Percentiles rank a stretch among this genome's conserved stretches.
Conservation (phyloP, 1,140 invertebrate genomes). For the Bombus polaris region DNA sequence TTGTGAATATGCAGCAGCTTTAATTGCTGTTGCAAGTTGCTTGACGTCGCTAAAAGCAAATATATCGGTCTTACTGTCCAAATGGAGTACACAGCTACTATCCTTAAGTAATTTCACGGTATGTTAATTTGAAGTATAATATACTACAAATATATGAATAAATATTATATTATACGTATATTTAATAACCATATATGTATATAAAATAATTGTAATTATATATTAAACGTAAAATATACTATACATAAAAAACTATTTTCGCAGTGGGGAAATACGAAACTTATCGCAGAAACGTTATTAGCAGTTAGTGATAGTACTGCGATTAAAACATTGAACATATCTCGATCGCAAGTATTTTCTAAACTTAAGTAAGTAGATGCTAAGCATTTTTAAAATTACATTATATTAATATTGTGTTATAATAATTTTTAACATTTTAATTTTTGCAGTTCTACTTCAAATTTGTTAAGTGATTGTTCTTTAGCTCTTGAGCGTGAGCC, state of each 20-base stretch:
- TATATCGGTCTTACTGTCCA: conserved; percentile 70
- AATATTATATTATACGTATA: conserved; percentile 2
- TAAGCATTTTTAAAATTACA: neutral
- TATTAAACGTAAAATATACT: neutral
- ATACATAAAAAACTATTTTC: conserved; percentile 48
- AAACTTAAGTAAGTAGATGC: conserved; percentile 68
- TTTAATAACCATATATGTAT: neutral
- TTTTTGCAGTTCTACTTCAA: conserved; percentile 74
- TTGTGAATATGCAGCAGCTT: conserved; percentile 75
- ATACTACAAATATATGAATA: conserved; percentile 3
- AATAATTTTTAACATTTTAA: conserved; percentile 10
- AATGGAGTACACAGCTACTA: conserved; percentile 78
- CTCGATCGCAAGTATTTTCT: conserved; percentile 69
- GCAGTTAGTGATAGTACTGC: conserved; percentile 60
- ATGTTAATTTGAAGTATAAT: conserved; percentile 44
- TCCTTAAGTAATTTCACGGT: conserved; percentile 72
- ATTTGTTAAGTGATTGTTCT: conserved; percentile 72
- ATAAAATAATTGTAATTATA: neutral
- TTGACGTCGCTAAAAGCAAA: conserved; percentile 63
- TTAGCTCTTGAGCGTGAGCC: conserved; percentile 70
- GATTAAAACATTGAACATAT: conserved; percentile 68
- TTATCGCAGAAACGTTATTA: conserved; percentile 72
- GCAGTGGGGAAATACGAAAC: conserved; percentile 75
- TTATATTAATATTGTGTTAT: neutral
- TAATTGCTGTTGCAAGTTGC: conserved; percentile 70